Evolutionary conservation across 2,888 invertebrate genomes (phyloP), one percentile per base, ranked within the genome.

Genomic region (Drosophila austrosaltans): DNA sequence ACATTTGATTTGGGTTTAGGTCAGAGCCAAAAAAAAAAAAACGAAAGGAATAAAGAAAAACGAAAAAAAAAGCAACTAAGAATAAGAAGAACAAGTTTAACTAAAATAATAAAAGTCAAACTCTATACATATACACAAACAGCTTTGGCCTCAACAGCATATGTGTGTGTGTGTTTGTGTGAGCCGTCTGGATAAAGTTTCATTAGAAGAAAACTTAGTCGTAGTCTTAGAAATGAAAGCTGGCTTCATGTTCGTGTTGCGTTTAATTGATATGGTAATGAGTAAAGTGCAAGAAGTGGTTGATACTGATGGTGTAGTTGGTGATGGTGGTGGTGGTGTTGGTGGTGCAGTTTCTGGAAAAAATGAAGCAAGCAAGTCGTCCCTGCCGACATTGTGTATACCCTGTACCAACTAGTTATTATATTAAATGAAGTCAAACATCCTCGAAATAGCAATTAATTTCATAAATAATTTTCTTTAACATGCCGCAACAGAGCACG

Each of bases 51-150:
- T 36, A 8, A 25, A 39, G 54, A 36, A 59, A 39, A 28, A 6
- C 12, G 25, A 42, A 25, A 53, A 20, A 7, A 42, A 30, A 22
- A 12, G 1, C 10, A 48, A 48, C 22, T 4, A 48, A 48, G 12
- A 48, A 48, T 22, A 59, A 57, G 40, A 67, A 53, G 44, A 76
- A 78, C 64, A 83, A 86, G 83, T 81, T 86, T 73, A 86, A 82
- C 81, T 76, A 86, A 86, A 84, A 81, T 80, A 86, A 84, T 84
- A 86, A 84, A 84, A 86, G 83, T 81, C 86, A 84, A 84, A 82
- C 77, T 79, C 72, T 78, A 78, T 79, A 16, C 16, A 16, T 16
- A 48, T 48, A 48, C 48, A 81, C 79, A 79, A 81, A 81, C 76
- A 82, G 79, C 75, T 78, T 78, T 78, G 76, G 75, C 76, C 82